A percentile compares a stretch with the other conserved stretches of the same genome.
Evolutionary conservation across 2,888 invertebrate genomes (phyloP).

Genomic region (Eretmocerus hayati): DNA sequence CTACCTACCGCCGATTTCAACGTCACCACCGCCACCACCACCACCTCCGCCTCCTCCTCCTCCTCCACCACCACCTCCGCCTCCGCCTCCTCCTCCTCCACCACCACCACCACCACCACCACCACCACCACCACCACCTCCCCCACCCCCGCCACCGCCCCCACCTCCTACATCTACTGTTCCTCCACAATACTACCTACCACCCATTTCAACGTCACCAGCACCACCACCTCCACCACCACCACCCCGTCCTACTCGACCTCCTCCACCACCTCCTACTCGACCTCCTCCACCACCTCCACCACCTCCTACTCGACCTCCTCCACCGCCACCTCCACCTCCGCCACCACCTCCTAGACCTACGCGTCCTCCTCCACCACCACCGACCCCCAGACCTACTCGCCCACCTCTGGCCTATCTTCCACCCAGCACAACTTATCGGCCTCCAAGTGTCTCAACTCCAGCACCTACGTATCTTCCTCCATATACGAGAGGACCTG

Average conservation of each 20-base stretch:
- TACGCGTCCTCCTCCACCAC: slow-evolving; percentile 8
- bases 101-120: slow-evolving; percentile 15
- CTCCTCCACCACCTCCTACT: slow-evolving; percentile 10
- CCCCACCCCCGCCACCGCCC: slow-evolving; percentile 12
- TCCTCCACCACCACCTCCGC: slow-evolving; percentile 17
- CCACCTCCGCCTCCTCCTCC: slow-evolving; percentile 8
- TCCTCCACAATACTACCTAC: slow-evolving; percentile 11
- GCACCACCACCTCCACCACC: slow-evolving; percentile 15
- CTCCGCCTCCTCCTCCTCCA: slow-evolving; percentile 15
- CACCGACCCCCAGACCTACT: slow-evolving; percentile 9
- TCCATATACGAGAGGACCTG: slow-evolving; percentile 4
- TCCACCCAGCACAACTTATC: slow-evolving; percentile 22
- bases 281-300: slow-evolving; percentile 14
- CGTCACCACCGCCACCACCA: slow-evolving; percentile 13
- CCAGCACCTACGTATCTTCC: slow-evolving; percentile 23
- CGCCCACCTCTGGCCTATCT: slow-evolving; percentile 22
- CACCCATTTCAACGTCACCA: slow-evolving; percentile 11
- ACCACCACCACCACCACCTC: slow-evolving; percentile 14
- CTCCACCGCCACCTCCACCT: slow-evolving; percentile 7
- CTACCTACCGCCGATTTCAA: slow-evolving; percentile 12
- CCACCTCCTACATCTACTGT: slow-evolving; percentile 13
- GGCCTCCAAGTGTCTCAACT: slow-evolving; percentile 11
- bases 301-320: slow-evolving; percentile 12
- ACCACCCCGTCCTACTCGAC: slow-evolving; percentile 7
- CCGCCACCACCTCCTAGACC: slow-evolving; percentile 12